Base-by-base conservation (phyloP, 2,113 vertebrate genomes). In the Crypturellus undulatus region DNA sequence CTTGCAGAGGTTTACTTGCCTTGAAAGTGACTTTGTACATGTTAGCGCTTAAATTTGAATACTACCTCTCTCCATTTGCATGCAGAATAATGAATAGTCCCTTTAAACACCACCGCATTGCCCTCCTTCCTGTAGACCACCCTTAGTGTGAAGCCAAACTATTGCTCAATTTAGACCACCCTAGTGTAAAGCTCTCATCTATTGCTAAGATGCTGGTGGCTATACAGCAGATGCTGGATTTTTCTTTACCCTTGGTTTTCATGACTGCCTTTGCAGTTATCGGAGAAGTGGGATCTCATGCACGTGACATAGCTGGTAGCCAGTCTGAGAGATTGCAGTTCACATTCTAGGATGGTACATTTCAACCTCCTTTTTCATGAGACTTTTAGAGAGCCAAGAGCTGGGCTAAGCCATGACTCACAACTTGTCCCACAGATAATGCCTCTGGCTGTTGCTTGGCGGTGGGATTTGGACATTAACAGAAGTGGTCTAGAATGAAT, bases 171-270 rank as follows among this genome's bases (percentile, higher is more conserved):
- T 89, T 86, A 1, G 2, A 9, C 12, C 47, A 71, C 13, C 26
- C 68, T 73, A 16, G n/a, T 26, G 15, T 54, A 63, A 85, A 60
- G 38, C n/a, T 84, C n/a, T 88, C 8, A n/a, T 65, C n/a, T 84
- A 30, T 43, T 75, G 64, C 78, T 69, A 63, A 85, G 62, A 56
- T 19, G 60, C 28, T 67, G 59, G 47, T 75, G 43, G n/a, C 52
- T 78, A 24, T 12, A 81, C 24, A 77, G n/a, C 42, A 87, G 32
- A 75, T 28, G 73, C 62, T 65, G 30, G 43, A 82, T 95, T 83
- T 77, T 32, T 75, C 96, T 85, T 85, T 85, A 68, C 69, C 19
- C 70, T 84, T 83, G 79, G 5, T 77, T 94, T 86, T 71, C 62
- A 43, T 94, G 68, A 56, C 49, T 76, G 11, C 51, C 62, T 25